These are phyloP conservation scores for Burhinus oedicnemus DNA, from an alignment of 2,113 vertebrate genomes.

Conservation along the genomic window DNA sequence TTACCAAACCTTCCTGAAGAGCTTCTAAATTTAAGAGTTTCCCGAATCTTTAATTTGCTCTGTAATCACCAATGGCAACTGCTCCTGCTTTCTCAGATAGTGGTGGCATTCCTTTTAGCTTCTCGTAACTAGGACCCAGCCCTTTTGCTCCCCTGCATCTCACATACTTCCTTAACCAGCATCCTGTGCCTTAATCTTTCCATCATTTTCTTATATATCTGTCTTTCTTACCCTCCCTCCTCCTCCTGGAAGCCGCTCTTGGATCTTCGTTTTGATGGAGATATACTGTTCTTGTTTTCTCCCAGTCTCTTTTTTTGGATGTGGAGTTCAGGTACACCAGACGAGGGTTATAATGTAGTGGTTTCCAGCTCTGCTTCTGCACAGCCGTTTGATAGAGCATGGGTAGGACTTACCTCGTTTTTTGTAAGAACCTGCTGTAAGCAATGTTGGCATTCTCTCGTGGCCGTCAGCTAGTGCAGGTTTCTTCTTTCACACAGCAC, in stretches of 20 bases:
- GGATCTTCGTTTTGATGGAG: not conserved
- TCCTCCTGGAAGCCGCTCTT: not conserved
- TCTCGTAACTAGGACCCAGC: not conserved
- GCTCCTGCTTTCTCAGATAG: not conserved
- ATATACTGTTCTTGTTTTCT: not conserved
- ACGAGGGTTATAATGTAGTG: not conserved
- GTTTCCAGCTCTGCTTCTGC: not conserved
- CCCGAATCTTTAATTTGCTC: not conserved
- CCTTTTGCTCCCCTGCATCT: not conserved
- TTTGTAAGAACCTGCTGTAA: not conserved
- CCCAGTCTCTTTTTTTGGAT: not conserved
- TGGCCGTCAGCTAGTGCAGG: not conserved
- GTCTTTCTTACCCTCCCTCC: not conserved
- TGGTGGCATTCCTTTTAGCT: not conserved
- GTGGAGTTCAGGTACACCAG: not conserved
- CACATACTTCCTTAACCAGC: not conserved
- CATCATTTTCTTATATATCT: not conserved
- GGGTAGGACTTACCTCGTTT: not conserved
- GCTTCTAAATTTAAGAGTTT: not conserved
- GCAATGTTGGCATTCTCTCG: not conserved
- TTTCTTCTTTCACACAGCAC: not conserved
- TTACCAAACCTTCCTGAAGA: not conserved
- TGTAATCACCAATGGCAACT: not conserved
- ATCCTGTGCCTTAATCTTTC: not conserved
- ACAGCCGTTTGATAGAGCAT: not conserved